phyloP scores from a whole-genome alignment of 1,140 invertebrate genomes.

The Cotesia glomerata region DNA sequence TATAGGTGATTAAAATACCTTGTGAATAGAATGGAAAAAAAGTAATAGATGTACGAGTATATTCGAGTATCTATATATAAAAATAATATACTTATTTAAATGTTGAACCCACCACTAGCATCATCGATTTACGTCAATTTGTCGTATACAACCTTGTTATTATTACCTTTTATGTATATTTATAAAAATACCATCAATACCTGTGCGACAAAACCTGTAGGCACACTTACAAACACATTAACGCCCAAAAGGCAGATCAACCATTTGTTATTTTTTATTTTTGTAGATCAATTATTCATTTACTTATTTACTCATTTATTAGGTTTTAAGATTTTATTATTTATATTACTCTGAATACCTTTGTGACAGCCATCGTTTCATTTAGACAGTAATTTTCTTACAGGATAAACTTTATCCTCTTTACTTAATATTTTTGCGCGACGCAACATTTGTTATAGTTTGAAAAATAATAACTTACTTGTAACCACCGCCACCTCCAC shows the following conservation, averaged over 20 bases:
- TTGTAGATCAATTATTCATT: background rate
- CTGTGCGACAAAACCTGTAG: conserved; percentile 64
- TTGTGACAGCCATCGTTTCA: background rate
- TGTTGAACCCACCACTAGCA: no score
- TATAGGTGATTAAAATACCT: no score
- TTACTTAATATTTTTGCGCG: background rate
- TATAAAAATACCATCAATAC: conserved; percentile 51
- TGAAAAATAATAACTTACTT: conserved; percentile 55
- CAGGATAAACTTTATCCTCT: background rate
- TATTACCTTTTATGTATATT: conserved; percentile 13
- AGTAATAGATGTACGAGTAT: no score
- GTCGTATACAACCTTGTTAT: conserved; percentile 61
- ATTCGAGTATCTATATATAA: no score
- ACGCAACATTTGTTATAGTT: conserved; percentile 34
- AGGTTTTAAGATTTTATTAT: conserved; percentile 32
- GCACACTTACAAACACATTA: conserved; percentile 64
- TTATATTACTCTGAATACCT: conserved; percentile 7
- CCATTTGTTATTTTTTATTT: conserved; percentile 16
- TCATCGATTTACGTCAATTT: conserved; percentile 48
- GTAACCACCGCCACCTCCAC: conserved; percentile 49
- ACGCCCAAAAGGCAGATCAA: conserved; percentile 54
- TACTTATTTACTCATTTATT: background rate
- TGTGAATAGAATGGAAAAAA: no score
- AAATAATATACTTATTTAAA: no score
- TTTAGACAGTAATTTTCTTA: no score